Percentiles rank a stretch among this genome's conserved stretches.
Conservation (phyloP, 2,113 vertebrate genomes). For the Cyprinodon variegatus region DNA sequence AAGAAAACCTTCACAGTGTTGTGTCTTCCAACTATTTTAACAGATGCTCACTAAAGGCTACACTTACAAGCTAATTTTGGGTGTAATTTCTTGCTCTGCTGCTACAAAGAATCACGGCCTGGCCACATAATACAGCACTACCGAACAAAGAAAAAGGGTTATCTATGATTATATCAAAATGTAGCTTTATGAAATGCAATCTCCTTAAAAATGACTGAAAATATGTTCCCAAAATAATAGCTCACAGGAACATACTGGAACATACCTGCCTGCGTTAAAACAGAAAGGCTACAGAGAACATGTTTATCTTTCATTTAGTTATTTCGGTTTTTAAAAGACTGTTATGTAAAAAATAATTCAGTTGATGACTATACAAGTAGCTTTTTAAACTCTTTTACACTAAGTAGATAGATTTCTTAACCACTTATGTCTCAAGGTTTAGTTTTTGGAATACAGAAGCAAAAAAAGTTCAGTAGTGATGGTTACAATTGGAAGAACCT, state of each 20-base stretch:
- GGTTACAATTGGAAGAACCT: not conserved
- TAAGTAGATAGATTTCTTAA: not conserved
- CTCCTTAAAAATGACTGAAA: slow-evolving; percentile 16
- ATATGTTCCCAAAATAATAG: slow-evolving; percentile 29
- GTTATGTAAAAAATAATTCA: not conserved
- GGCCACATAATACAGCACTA: slow-evolving; percentile 3
- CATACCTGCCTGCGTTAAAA: slow-evolving; percentile 32
- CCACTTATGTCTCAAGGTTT: not conserved
- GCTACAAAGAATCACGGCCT: not conserved
- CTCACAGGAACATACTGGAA: not conserved
- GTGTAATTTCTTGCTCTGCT: not conserved
- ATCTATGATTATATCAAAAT: not conserved
- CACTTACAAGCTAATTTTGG: not conserved
- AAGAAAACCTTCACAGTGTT: not conserved
- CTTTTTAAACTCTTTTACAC: not conserved
- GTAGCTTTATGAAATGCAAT: slow-evolving; percentile 25
- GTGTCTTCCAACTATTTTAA: not conserved
- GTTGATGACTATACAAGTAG: not conserved
- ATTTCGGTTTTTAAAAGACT: not conserved
- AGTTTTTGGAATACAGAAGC: not conserved
- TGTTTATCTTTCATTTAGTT: not conserved
- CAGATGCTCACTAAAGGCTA: not conserved
- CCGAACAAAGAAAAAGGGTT: too few species aligned
- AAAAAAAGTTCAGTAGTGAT: not conserved
- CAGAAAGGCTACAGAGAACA: not conserved